Base-by-base conservation (phyloP, 2,797 vertebrate genomes). In the Emydoidea blandingii region DNA sequence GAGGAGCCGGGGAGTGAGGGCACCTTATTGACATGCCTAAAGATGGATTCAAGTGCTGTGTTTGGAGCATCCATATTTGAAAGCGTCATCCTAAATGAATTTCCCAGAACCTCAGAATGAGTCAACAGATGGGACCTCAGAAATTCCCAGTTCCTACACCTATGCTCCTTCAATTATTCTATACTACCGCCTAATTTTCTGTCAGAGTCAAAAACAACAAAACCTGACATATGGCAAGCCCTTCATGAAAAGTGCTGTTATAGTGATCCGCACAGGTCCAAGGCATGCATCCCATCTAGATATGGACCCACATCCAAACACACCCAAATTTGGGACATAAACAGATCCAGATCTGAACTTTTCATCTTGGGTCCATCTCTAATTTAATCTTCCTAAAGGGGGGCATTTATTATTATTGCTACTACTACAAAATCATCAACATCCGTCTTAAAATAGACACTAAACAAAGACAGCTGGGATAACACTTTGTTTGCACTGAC, bases 171-270 rank as follows among this genome's bases (percentile, higher is more conserved):
- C 62, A 65, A 65, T n/a, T n/a, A 65, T 65, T 18, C 62, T n/a
- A 18, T 18, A 65, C 59, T 14, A 18, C 62, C 3, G n/a, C 72
- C 34, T 4, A 15, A 53, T n/a, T 76, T 31, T n/a, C 44, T 62
- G 4, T 53, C 12, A 12, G 10, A 57, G 23, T 50, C 5, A 91
- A 47, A 14, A 18, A 52, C 2, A 49, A 12, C 34, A 23, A 16
- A 50, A 74, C 19, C 0, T 72, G 3, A 34, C 4, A 3, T 1
- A 72, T n/a, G 34, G 23, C 34, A n/a, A 87, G 0, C 25, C 62
- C 8, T 79, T 72, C 37, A 23, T 72, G 68, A 23, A 23, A 74
- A 74, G 83, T 0, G 50, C 79, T 12, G 49, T n/a, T 34, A 52
- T 0, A 76, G 5, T 14, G 54, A 1, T 80, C 15, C 9, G 74